phyloP scores from a whole-genome alignment of 2,888 invertebrate genomes.

The Aplocera efformata region DNA sequence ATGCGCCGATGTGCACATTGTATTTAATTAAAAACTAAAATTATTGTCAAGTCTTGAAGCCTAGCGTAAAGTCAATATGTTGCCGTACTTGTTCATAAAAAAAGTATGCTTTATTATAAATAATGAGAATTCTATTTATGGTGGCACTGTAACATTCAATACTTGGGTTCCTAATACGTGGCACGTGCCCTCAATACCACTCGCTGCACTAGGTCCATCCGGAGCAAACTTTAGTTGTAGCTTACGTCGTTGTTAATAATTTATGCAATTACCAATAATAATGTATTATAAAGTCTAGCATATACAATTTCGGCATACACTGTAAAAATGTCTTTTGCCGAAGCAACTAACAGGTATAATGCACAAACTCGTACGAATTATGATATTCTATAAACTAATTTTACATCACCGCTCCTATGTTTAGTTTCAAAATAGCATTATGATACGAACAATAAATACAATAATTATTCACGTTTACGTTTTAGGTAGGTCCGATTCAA shows the following conservation, averaged over 20 bases:
- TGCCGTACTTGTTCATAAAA: slow-evolving; percentile 68
- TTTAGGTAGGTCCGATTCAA: slow-evolving; percentile 77
- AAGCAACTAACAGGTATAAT: slow-evolving; percentile 59
- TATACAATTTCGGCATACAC: slow-evolving; percentile 56
- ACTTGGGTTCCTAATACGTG: slow-evolving; percentile 56
- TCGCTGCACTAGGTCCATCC: slow-evolving; percentile 35
- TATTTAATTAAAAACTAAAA: slow-evolving; percentile 49
- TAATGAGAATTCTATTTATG: slow-evolving; percentile 68
- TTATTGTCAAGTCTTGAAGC: slow-evolving; percentile 61
- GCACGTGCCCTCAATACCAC: slow-evolving; percentile 11
- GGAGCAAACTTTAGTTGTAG: slow-evolving; percentile 48
- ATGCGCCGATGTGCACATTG: too few species aligned
- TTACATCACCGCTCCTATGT: slow-evolving; percentile 42
- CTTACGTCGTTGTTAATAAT: slow-evolving; percentile 62
- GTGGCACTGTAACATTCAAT: slow-evolving; percentile 50
- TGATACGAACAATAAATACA: slow-evolving; percentile 68
- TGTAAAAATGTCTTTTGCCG: slow-evolving; percentile 68
- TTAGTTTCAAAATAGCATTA: slow-evolving; percentile 51
- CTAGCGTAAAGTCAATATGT: slow-evolving; percentile 68
- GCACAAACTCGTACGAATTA: slow-evolving; percentile 58
- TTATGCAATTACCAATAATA: slow-evolving; percentile 61
- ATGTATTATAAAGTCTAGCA: slow-evolving; percentile 68
- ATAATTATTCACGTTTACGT: slow-evolving; percentile 49
- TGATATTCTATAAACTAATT: slow-evolving; percentile 44
- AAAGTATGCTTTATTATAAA: slow-evolving; percentile 69